Conservation (phyloP, 2,888 invertebrate genomes). For the Seladonia tumulorum region DNA sequence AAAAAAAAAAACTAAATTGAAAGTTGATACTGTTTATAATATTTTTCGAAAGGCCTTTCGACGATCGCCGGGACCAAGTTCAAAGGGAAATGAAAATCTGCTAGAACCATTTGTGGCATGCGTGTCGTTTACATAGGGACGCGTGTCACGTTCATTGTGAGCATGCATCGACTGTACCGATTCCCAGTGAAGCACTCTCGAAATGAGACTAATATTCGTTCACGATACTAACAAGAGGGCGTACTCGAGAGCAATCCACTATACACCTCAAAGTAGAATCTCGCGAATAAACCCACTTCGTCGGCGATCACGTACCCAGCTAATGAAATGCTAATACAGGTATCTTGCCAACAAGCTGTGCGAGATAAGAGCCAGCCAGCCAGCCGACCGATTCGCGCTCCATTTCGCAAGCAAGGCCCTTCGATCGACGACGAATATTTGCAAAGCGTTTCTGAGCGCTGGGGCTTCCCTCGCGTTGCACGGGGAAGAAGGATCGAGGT, state of each 20-base stretch:
- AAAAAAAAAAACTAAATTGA: neutral
- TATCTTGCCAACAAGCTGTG: neutral
- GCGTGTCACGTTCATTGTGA: neutral
- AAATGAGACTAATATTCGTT: neutral
- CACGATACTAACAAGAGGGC: conserved; percentile 3
- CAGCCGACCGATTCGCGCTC: conserved; percentile 10
- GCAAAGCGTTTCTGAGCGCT: neutral
- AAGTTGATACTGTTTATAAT: no score
- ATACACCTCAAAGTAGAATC: neutral
- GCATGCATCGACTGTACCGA: neutral
- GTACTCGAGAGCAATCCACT: neutral
- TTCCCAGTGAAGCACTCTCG: neutral
- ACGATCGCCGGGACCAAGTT: neutral
- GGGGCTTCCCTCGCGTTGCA: neutral
- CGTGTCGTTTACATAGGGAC: neutral
- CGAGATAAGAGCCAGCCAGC: neutral
- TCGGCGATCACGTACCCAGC: neutral
- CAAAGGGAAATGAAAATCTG: neutral
- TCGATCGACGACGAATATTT: conserved; percentile 10
- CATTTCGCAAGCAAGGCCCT: neutral
- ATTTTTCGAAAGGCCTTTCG: neutral
- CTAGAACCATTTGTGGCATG: neutral
- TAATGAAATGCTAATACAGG: conserved; percentile 14
- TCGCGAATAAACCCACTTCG: conserved; percentile 6
- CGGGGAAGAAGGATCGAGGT: neutral